These are phyloP conservation scores for Chaenodraco wilsoni DNA, from an alignment of 2,797 vertebrate species.

Conservation along the genomic window DNA sequence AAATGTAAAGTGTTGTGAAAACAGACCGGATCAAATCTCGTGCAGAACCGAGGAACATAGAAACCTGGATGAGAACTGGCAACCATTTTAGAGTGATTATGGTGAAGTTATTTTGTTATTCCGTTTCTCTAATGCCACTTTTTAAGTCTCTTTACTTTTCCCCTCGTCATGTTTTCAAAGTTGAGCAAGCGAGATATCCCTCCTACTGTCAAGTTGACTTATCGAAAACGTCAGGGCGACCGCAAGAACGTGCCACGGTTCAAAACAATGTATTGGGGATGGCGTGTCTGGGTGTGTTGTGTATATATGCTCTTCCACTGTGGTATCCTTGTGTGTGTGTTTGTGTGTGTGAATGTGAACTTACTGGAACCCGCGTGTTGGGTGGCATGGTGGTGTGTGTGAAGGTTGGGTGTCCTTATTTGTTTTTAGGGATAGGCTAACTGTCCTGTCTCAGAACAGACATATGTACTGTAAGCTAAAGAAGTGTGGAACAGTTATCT, in stretches of 20 bases:
- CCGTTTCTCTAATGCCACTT: not conserved
- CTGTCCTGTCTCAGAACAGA: conserved; percentile 53
- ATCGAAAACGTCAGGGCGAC: conserved; percentile 56
- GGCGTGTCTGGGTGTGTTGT: conserved; percentile 45
- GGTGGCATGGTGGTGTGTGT: conserved; percentile 57
- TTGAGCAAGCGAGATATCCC: conserved; percentile 42
- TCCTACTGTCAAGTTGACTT: conserved; percentile 52
- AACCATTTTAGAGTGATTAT: not conserved
- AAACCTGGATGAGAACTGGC: conserved; percentile 23
- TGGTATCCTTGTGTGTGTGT: conserved; percentile 39
- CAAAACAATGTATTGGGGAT: conserved; percentile 64
- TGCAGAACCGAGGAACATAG: conserved; percentile 3
- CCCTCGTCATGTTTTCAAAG: conserved; percentile 14
- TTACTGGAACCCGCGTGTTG: conserved; percentile 70
- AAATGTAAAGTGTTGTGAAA: conserved; percentile 8
- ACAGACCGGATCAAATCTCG: conserved; percentile 7
- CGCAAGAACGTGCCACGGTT: conserved; percentile 55
- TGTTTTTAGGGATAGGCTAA: conserved; percentile 66
- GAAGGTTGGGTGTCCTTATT: conserved; percentile 66
- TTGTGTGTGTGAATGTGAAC: conserved; percentile 53
- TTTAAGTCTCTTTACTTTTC: not conserved
- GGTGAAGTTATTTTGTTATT: conserved; percentile 1
- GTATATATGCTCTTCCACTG: conserved; percentile 58
- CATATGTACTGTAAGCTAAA: conserved; percentile 16
- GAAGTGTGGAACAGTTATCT: conserved; percentile 23